phyloP scores from a whole-genome alignment of 2,797 vertebrate genomes.

The Malacoctenus gilli region DNA sequence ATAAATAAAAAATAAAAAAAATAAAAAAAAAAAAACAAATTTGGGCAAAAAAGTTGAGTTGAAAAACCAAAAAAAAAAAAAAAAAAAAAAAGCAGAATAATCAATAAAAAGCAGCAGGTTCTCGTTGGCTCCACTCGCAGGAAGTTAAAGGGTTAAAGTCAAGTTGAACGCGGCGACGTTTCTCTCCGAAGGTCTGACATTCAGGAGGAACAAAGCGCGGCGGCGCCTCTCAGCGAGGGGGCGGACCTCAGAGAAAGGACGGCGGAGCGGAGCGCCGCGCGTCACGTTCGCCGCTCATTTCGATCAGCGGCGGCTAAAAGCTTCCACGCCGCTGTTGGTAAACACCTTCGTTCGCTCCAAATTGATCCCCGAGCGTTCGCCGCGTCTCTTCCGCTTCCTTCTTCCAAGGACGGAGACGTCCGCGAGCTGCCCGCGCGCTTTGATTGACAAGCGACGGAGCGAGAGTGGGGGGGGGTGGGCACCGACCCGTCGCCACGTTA shows the following conservation, averaged over 20 bases:
- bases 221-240: not conserved
- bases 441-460: slow-evolving; percentile 44
- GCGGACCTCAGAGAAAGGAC: not conserved
- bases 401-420: slow-evolving; percentile 23
- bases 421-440: not conserved
- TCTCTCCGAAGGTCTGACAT: not conserved
- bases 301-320: slow-evolving; percentile 5
- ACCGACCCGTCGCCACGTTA: no score
- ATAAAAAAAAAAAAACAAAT: no score
- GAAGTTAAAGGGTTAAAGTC: no score
- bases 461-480: no score
- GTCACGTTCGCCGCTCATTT: not conserved
- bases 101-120: no score
- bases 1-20: no score
- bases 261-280: not conserved
- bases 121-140: no score
- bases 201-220: not conserved
- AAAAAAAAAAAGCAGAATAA: no score
- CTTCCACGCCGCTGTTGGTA: not conserved
- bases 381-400: not conserved
- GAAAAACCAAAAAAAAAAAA: no score
- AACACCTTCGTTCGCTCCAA: not conserved
- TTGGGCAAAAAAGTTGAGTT: no score
- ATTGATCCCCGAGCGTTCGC: not conserved
- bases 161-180: no score